Conservation (phyloP, 1,140 invertebrate genomes). For the Nomia melanderi region DNA sequence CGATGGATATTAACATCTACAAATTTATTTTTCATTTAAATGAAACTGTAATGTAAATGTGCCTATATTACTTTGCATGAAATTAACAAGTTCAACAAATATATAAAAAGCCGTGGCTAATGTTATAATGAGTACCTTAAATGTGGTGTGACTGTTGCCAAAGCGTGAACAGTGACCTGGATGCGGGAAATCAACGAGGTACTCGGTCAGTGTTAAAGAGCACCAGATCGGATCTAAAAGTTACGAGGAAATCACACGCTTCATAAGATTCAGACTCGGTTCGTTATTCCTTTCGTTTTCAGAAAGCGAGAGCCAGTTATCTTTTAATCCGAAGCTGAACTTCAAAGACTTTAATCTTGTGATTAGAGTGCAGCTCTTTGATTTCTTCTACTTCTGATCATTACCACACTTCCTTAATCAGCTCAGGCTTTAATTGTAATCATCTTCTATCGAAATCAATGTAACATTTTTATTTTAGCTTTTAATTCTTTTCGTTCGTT, state of each 20-base stretch:
- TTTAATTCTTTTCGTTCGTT: neutral
- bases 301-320: conserved; percentile 50
- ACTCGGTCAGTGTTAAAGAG: conserved; percentile 27
- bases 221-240: conserved; percentile 58
- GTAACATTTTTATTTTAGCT: neutral
- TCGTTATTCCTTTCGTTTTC: conserved; percentile 61
- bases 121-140: too few species aligned
- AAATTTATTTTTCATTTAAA: too few species aligned
- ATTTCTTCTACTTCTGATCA: conserved; percentile 51
- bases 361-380: conserved; percentile 62
- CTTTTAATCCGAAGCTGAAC: conserved; percentile 60
- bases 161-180: neutral
- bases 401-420: conserved; percentile 9
- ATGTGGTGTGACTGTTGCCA: neutral
- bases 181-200: conserved; percentile 26
- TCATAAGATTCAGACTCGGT: conserved; percentile 37
- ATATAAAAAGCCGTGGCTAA: neutral
- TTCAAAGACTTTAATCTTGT: conserved; percentile 58
- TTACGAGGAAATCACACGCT: conserved; percentile 55
- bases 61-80: too few species aligned
- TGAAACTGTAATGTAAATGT: too few species aligned
- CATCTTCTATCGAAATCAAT: neutral
- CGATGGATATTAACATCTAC: too few species aligned
- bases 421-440: conserved; percentile 43
- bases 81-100: neutral